Evolutionary conservation across 2,888 invertebrate species (phyloP).

Genomic region (Dicyrtomina minuta): DNA sequence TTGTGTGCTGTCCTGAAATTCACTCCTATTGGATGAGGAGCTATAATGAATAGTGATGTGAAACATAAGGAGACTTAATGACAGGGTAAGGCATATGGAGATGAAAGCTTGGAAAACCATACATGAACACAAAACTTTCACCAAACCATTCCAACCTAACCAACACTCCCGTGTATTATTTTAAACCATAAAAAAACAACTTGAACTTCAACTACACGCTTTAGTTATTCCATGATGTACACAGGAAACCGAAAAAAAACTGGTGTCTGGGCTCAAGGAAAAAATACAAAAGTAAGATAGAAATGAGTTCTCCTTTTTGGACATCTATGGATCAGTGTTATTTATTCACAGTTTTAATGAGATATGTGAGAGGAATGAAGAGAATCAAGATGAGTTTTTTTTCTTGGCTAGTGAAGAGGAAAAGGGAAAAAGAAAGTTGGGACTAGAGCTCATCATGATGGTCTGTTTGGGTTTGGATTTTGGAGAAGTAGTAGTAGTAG

Average conservation of each 20-base stretch:
- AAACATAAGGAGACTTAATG: constrained; percentile 8
- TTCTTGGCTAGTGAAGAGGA: constrained; percentile 11
- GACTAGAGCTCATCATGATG: neutral
- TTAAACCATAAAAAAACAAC: neutral
- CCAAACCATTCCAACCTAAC: neutral
- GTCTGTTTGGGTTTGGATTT: neutral
- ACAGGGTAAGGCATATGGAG: neutral
- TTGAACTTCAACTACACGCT: neutral
- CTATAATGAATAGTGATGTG: constrained; percentile 20
- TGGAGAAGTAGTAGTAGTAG: neutral
- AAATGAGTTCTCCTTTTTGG: constrained; percentile 15
- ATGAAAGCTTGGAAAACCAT: too few species aligned
- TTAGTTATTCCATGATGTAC: neutral
- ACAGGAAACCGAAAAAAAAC: too few species aligned
- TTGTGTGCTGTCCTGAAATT: constrained; percentile 5
- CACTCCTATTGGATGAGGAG: neutral
- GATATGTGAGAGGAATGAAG: constrained; percentile 52
- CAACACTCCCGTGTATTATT: neutral
- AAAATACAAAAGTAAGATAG: constrained; percentile 3
- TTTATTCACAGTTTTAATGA: constrained; percentile 52
- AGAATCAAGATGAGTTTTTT: constrained; percentile 18
- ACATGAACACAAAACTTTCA: neutral
- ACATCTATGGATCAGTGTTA: constrained; percentile 33
- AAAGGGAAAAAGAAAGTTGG: neutral
- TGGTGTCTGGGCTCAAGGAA: neutral